Evolutionary conservation across 2,797 vertebrate species (phyloP), one percentile per base, ranked within the genome.

Genomic region (Aselliscus stoliczkanus): DNA sequence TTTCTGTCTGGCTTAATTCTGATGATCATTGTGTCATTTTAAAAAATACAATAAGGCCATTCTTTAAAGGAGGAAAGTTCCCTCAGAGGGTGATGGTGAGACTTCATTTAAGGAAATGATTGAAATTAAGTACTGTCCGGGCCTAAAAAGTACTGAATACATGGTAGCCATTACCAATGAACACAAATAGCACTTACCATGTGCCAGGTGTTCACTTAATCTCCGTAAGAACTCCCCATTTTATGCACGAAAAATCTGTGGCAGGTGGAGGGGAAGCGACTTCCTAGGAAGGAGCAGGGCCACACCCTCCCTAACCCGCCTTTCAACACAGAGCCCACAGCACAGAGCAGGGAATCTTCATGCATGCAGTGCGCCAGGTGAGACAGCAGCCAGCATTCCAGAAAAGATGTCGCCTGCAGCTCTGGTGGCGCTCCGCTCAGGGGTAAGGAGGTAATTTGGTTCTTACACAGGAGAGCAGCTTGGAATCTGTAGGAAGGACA

Each of bases 1-100:
- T 62, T 72, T 56, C 64, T 54, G 27, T 70, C 87, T 97, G 93
- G 79, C 72, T 95, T 58, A 47, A 81, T 85, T 92, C 50, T 75
- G 75, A 70, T 86, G 65, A 89, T 29, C 7, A 92, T 11, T 75
- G 62, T 15, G 8, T 81, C 23, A 67, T 75, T 62, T 62, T 15
- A 37, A 65, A 23, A 90, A 73, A 73, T 5, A 96, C 76, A 56
- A 37, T 13, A 27, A 77, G 50, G 29, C 56, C 77, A 64, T 72
- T 90, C 25, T 83, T 76, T 72, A 80, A 92, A 65, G 11, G 42
- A 75, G 56, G 50, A 70, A 76, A 89, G 70, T 29, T 42, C 47
- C 81, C 67, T 56, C 37, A 31, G 62, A 84, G 42, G 44, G 31
- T n/a, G 14, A 72, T 5, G 69, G 17, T 29, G 34, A 95, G 15